Base-by-base conservation (phyloP, 2,888 invertebrate genomes). In the Fragum sueziense region DNA sequence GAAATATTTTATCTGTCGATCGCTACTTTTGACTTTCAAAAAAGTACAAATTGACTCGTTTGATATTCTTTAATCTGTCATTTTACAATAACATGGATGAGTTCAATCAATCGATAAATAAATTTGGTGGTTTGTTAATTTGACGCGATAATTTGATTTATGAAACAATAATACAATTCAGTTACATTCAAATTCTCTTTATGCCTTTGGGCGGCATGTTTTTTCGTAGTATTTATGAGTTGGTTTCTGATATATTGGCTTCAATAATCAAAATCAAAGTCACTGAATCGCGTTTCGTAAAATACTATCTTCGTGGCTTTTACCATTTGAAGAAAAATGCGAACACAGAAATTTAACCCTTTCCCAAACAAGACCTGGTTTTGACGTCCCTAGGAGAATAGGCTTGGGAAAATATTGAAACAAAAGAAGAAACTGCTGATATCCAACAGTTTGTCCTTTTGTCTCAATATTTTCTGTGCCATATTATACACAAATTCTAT, bases 111-210 rank as follows among this genome's bases (percentile, higher is more conserved):
- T 22, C 29, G 29, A 59, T 29, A 59, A 11, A 59, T 59, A 25
- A 29, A 27, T 59, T 20, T 14, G 17, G 31, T 33, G 61, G 61
- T 33, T 61, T 61, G 61, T 61, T 61, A 61, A 61, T 61, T 61
- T 61, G 61, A 61, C 61, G 61, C 33, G 11, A 20, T 33, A 29
- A 61, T 61, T 61, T 61, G 61, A 61, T 61, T 61, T 61, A 61
- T 61, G 61, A 17, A 59, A 61, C 33, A 61, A 33, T 61, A 29
- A 61, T 33, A 61, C 61, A 61, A 61, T 61, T 61, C 14, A 61
- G 61, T 61, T n/a, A n/a, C 33, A 20, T 31, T 61, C 61, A 33
- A 61, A 31, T 31, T 29, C 27, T 33, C 61, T 61, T 61, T 20
- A 61, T 33, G 33, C 33, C 33, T 11, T 14, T 2, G n/a, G n/a